A percentile compares a stretch with the other conserved stretches of the same genome.
phyloP scores from a whole-genome alignment of 2,113 vertebrate genomes.

The Boulengeromyrus knoepffleri region DNA sequence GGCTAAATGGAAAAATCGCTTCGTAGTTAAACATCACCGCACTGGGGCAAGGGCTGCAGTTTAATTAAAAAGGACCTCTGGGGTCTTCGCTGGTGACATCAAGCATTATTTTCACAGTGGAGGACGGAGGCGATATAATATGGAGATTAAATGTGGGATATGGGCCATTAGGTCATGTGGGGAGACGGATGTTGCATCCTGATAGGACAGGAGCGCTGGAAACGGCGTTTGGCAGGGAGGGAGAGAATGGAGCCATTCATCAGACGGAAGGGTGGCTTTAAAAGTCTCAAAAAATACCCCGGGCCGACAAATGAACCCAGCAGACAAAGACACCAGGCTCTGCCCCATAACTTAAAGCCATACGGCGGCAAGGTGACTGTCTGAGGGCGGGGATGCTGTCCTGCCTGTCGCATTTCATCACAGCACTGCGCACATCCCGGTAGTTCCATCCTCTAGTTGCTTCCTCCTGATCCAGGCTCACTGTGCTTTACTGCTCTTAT shows the following conservation, averaged over 20 bases:
- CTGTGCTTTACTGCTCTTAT: background rate
- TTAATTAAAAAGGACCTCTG: background rate
- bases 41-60: background rate
- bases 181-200: slow-evolving; percentile 37
- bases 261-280: slow-evolving; percentile 27
- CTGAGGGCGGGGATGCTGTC: background rate
- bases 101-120: slow-evolving; percentile 4
- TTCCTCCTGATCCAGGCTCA: background rate
- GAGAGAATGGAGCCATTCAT: slow-evolving; percentile 44
- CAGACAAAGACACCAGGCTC: background rate
- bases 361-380: background rate
- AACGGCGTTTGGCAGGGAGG: slow-evolving; percentile 44
- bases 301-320: background rate
- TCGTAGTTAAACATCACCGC: background rate
- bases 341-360: background rate
- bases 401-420: background rate
- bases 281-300: slow-evolving; percentile 26
- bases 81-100: slow-evolving; percentile 13
- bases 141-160: slow-evolving; percentile 49
- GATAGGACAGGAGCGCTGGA: slow-evolving; percentile 39
- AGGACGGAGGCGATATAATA: slow-evolving; percentile 42
- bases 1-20: slow-evolving; percentile 18
- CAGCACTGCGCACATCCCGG: background rate
- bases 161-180: slow-evolving; percentile 53
- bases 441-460: background rate